Evolutionary conservation across 2,797 vertebrate genomes (phyloP).

Genomic region (Spinus pinus): DNA sequence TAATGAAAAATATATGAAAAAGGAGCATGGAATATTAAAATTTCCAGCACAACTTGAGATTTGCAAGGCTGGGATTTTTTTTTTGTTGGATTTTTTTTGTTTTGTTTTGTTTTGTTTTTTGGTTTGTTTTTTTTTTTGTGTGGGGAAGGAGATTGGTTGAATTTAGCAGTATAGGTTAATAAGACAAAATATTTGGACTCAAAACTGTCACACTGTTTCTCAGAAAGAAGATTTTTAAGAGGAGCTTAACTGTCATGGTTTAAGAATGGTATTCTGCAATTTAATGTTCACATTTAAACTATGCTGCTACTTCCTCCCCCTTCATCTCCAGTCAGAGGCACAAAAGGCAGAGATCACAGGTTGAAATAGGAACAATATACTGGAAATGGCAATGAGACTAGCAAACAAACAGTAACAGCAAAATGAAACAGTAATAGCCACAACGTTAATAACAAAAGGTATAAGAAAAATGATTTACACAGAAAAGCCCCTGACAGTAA

Average conservation of each 20-base stretch:
- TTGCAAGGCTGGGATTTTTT: background rate
- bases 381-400: background rate
- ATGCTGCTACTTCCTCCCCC: background rate
- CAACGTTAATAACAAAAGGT: background rate
- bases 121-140: background rate
- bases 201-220: background rate
- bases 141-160: background rate
- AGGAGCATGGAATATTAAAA: background rate
- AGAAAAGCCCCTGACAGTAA: background rate
- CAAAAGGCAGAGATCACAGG: background rate
- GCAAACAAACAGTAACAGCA: background rate
- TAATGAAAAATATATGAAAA: background rate
- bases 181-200: background rate
- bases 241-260: background rate
- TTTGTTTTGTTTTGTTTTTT: background rate
- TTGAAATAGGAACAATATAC: background rate
- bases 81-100: background rate
- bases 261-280: background rate
- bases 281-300: background rate
- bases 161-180: background rate
- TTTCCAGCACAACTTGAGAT: background rate
- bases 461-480: background rate
- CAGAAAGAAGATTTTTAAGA: background rate
- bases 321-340: background rate
- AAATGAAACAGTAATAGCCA: background rate